Base-by-base conservation (phyloP, 2,888 invertebrate species). In the Cremastobaeus sp. region DNA sequence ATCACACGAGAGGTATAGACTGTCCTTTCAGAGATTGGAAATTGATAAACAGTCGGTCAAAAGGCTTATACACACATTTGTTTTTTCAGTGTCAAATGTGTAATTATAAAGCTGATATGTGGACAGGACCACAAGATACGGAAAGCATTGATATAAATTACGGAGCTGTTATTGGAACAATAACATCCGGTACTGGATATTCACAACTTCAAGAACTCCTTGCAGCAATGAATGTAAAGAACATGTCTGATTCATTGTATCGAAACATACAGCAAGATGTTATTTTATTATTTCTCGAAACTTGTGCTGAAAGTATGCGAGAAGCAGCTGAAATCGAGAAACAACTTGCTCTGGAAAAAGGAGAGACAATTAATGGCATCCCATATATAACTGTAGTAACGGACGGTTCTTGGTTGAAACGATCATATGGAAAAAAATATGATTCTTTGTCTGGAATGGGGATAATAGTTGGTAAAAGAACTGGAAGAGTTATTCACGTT, bases 401-500 rank as follows among this genome's bases (percentile, higher is more conserved):
- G 1, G 78, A 79, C 57, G 76, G 76, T 5, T 60, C 70, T 20
- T 80, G 77, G 78, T 55, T 74, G 60, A 79, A 71, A n/a, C 59
- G 78, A 37, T 73, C 72, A 3, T 79, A 79, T 34, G 60, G 66
- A 1, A 65, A 11, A 0, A 50, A 47, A 2, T 77, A 74, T 25
- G 65, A 80, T 57, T 78, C 79, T 5, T 34, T 39, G 5, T 74
- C 77, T 18, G 78, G 78, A 9, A 21, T 70, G 2, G 77, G 69
- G 11, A 62, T 47, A 1, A 77, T 81, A n/a, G 37, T 81, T 8
- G 78, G 70, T 1, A 35, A 30, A 5, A 9, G 45, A 8, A 77
- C 79, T 1, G 17, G 65, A 34, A 80, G 79, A 74, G 66, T 80
- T 30, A 34, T 83, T 17, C 80, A 69, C 47, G 35, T 79, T 15